These are phyloP conservation scores for Peromyscus nudipes DNA, from an alignment of 2,797 vertebrate species.

Conservation along the genomic window DNA sequence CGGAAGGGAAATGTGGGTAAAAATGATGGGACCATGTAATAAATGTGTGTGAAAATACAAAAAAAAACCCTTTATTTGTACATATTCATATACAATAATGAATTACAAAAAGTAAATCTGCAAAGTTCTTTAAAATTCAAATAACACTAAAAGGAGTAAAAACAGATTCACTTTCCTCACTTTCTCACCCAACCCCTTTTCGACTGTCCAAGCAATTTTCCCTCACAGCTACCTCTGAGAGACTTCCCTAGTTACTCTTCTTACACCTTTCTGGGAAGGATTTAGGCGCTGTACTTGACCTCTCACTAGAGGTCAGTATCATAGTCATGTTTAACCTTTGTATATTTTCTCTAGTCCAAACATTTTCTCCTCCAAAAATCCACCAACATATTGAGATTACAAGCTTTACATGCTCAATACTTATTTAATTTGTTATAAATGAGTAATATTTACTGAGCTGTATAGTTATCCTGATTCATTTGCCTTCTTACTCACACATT, in stretches of 20 bases:
- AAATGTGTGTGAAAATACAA: neutral
- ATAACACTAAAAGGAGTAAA: neutral
- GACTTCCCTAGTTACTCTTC: neutral
- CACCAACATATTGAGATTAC: neutral
- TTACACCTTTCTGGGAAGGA: neutral
- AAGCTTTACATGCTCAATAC: neutral
- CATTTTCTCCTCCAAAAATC: neutral
- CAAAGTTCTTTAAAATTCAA: neutral
- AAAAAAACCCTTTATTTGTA: neutral
- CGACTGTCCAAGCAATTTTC: neutral
- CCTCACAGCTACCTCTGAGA: neutral
- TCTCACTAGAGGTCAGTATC: neutral
- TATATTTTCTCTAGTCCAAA: neutral
- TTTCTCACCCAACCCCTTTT: neutral
- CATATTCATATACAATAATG: neutral
- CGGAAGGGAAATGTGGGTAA: too few relatives aligned
- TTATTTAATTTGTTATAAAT: conserved; percentile 25
- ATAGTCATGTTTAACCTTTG: neutral
- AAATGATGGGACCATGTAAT: neutral
- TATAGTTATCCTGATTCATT: neutral
- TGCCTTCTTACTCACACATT: neutral
- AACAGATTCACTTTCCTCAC: neutral
- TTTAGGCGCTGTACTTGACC: neutral
- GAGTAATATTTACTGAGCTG: neutral
- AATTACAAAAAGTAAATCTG: neutral